Conservation (phyloP, 2,113 vertebrate species). For the Onychostruthus taczanowskii region DNA sequence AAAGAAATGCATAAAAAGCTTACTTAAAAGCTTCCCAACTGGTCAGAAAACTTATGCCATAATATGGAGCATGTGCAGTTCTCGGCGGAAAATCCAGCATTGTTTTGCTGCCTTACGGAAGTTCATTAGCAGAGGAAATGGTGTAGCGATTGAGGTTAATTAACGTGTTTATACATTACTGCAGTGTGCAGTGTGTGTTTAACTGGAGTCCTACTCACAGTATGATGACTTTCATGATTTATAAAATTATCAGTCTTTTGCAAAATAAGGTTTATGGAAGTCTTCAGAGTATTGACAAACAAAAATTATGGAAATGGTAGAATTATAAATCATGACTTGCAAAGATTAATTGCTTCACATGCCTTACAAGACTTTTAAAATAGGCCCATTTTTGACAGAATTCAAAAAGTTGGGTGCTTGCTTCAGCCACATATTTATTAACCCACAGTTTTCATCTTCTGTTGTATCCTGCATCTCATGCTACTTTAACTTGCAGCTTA, state of each 20-base stretch:
- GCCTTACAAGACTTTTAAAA: neutral
- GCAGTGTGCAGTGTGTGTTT: neutral
- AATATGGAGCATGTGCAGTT: neutral
- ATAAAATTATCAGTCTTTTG: neutral
- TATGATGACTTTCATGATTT: neutral
- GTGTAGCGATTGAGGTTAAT: neutral
- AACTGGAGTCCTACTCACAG: neutral
- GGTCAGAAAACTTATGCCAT: neutral
- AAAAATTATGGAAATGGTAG: neutral
- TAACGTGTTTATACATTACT: neutral
- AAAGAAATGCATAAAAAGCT: neutral
- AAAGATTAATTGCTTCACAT: neutral
- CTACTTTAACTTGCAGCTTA: neutral
- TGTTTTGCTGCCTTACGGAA: neutral
- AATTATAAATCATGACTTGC: neutral
- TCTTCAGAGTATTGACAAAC: neutral
- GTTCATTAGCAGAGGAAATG: neutral
- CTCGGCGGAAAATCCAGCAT: neutral
- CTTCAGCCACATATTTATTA: neutral
- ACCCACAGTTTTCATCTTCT: neutral
- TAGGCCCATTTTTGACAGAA: neutral
- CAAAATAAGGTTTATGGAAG: neutral
- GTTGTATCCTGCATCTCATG: neutral
- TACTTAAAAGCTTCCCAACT: neutral
- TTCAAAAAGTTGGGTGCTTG: neutral